Base-by-base conservation (phyloP, 2,888 invertebrate species). In the Stenurella melanura region DNA sequence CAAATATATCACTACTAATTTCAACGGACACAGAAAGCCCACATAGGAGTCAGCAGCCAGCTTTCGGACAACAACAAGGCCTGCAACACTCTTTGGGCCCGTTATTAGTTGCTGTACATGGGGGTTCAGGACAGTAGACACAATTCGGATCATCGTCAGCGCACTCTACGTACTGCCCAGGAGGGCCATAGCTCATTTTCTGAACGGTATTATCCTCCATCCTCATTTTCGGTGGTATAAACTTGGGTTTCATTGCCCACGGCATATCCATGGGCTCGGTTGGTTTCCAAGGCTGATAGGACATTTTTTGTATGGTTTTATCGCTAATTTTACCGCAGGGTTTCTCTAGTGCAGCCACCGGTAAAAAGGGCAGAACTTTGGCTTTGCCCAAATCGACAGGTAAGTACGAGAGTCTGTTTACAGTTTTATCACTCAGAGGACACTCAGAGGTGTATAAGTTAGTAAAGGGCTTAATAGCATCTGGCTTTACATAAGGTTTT, bases 201-300 rank as follows among this genome's bases (percentile, higher is more conserved):
- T 94, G 93, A 0, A 93, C 89, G 0, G 94, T 94, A 12, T 92
- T 91, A 76, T 91, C 91, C 76, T 93, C 88, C 89, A 91, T 89
- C 26, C 90, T 87, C 18, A 89, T 80, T 21, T 86, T 86, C 0
- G 90, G 89, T 67, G 90, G 90, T 72, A 86, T 86, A 75, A 90
- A 92, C 75, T 86, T 86, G 0, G 84, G 84, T 74, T 87, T 89
- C 15, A 85, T 83, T 10, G 89, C 89, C 90, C 90, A 91, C 1
- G 91, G 90, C 85, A 87, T 90, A 19, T 89, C 89, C 18, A 88
- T 85, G 1, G 88, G 88, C 42, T 87, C 87, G 18, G 84, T 85
- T 0, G 87, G 87, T 80, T 90, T 87, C 85, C 90, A 89, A 0
- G 90, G 90, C 75, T 90, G 90, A 82, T 90, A 92, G 60, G 91